These are phyloP conservation scores for Diploscapter pachys DNA, from an alignment of 1,140 invertebrate species.

Conservation along the genomic window DNA sequence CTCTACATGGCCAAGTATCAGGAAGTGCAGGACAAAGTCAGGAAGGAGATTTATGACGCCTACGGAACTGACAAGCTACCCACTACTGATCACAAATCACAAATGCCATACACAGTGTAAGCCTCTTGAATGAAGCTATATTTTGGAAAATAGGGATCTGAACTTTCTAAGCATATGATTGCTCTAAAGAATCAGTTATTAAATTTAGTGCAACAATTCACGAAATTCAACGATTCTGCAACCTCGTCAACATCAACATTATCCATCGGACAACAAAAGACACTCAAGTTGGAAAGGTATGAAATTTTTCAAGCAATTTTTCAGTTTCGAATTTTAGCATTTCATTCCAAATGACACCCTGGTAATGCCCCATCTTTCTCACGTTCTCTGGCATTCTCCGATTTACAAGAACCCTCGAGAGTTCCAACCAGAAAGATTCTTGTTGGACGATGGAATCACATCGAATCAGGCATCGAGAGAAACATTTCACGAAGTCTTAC, in stretches of 20 bases:
- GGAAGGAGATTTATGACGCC: conserved; percentile 6
- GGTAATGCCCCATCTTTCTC: conserved; percentile 9
- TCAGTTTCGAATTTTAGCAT: background rate
- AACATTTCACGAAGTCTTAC: background rate
- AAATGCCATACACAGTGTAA: conserved; percentile 24
- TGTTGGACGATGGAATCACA: conserved; percentile 12
- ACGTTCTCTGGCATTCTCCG: conserved; percentile 9
- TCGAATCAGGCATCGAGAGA: conserved; percentile 14
- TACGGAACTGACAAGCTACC: conserved; percentile 15
- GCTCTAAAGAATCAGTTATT: background rate
- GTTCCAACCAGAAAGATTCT: conserved; percentile 24
- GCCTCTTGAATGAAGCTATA: too few species aligned
- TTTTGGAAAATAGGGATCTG: too few species aligned
- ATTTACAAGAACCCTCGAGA: conserved; percentile 7
- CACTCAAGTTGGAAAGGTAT: background rate
- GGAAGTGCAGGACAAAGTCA: conserved; percentile 15
- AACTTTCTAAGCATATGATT: background rate
- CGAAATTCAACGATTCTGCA: conserved; percentile 21
- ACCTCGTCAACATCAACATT: background rate
- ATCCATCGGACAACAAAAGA: too few species aligned
- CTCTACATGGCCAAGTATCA: conserved; percentile 25
- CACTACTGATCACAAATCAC: conserved; percentile 15
- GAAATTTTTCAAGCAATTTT: background rate
- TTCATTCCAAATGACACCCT: conserved; percentile 25
- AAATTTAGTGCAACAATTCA: conserved; percentile 17